These are phyloP conservation scores for Athetis lepigone DNA, from an alignment of 2,888 invertebrate genomes.

Conservation along the genomic window DNA sequence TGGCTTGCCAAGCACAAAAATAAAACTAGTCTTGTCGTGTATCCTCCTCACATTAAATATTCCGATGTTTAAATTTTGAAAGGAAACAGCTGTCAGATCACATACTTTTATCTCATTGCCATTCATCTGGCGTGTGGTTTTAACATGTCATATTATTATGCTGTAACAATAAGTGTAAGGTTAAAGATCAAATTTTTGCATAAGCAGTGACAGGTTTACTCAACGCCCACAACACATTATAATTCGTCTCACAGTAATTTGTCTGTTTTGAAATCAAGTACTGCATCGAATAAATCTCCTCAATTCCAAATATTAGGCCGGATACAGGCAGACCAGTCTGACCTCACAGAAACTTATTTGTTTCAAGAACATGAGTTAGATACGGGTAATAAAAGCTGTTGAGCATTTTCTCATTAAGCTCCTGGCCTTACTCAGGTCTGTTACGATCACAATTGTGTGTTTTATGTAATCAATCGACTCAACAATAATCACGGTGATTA, in stretches of 20 bases:
- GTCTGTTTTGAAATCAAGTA: conserved; percentile 43
- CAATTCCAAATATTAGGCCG: conserved; percentile 57
- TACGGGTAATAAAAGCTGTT: conserved; percentile 75
- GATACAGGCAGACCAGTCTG: conserved; percentile 56
- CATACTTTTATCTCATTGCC: neutral
- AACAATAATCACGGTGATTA: conserved; percentile 66
- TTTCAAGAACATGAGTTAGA: conserved; percentile 76
- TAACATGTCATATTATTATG: too few relatives aligned
- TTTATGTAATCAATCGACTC: conserved; percentile 62
- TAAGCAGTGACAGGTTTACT: conserved; percentile 36
- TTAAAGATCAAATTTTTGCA: conserved; percentile 40
- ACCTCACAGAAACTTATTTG: conserved; percentile 62
- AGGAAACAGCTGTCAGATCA: neutral
- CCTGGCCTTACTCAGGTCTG: conserved; percentile 68
- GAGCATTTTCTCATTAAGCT: conserved; percentile 71
- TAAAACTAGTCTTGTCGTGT: neutral
- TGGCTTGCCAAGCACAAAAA: too few relatives aligned
- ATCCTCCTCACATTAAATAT: too few relatives aligned
- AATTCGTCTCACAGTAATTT: conserved; percentile 38
- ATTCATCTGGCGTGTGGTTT: conserved; percentile 2
- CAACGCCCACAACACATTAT: conserved; percentile 47
- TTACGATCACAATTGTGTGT: conserved; percentile 56
- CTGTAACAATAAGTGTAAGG: conserved; percentile 28
- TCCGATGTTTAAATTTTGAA: neutral
- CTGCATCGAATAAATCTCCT: conserved; percentile 64